A percentile compares a stretch with the other conserved stretches of the same genome.
Evolutionary conservation across 1,140 invertebrate genomes (phyloP).

Genomic region (Drosophila pseudoobscura): DNA sequence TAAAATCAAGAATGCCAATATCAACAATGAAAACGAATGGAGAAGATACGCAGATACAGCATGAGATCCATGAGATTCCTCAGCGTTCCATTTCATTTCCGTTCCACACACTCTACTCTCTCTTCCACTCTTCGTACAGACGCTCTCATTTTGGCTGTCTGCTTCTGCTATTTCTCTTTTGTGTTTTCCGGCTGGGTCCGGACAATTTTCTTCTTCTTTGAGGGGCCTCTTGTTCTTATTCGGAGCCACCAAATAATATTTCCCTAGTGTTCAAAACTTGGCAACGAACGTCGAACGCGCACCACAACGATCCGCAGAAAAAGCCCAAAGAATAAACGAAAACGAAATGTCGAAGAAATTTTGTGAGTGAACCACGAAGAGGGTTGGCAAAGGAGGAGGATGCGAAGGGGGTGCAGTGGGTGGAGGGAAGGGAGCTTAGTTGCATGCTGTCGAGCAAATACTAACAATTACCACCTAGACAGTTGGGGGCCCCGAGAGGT

Average conservation of each 20-base stretch:
- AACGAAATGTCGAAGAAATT: constrained; percentile 70
- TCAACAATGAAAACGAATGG: constrained; percentile 25
- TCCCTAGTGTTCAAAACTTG: constrained; percentile 78
- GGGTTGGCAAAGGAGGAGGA: neutral
- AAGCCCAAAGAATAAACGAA: constrained; percentile 7
- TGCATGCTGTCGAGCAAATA: constrained; percentile 36
- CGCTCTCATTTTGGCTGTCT: constrained; percentile 15
- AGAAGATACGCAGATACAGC: constrained; percentile 16
- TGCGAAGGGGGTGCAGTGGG: constrained; percentile 20
- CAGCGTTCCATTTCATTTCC: constrained; percentile 56
- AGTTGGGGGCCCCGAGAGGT: constrained; percentile 30
- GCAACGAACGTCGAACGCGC: constrained; percentile 69
- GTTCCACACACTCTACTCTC: constrained; percentile 26
- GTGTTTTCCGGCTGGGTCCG: constrained; percentile 67
- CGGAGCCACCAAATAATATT: constrained; percentile 63
- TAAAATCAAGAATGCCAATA: neutral
- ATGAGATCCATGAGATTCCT: constrained; percentile 25
- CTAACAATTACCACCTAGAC: constrained; percentile 59
- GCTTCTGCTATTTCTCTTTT: constrained; percentile 7
- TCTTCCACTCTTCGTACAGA: constrained; percentile 7
- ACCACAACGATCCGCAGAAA: constrained; percentile 51
- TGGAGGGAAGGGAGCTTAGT: constrained; percentile 29
- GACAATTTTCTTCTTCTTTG: constrained; percentile 54
- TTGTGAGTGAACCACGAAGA: constrained; percentile 57
- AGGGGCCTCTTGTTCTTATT: constrained; percentile 1